phyloP scores from a whole-genome alignment of 2,113 vertebrate genomes.

The Bombycilla garrulus region DNA sequence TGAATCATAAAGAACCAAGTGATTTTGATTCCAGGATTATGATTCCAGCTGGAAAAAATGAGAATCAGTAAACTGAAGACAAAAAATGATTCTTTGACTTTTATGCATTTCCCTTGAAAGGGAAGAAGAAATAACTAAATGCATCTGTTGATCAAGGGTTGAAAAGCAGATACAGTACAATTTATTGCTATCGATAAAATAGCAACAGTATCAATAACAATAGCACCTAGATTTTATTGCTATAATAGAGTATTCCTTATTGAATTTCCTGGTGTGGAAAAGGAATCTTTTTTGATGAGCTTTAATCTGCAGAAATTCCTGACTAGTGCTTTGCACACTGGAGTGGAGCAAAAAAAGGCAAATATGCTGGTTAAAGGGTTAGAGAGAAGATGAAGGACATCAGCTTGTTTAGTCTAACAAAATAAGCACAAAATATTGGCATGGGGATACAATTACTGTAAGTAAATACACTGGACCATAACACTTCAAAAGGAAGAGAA shows the following conservation, averaged over 20 bases:
- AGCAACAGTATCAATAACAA: neutral
- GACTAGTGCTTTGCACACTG: neutral
- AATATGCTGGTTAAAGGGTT: neutral
- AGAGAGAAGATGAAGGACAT: neutral
- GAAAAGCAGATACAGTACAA: neutral
- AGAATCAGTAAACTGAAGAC: neutral
- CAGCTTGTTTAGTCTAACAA: constrained; percentile 40
- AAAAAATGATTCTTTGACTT: neutral
- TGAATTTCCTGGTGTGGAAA: neutral
- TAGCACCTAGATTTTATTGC: neutral
- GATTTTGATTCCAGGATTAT: neutral
- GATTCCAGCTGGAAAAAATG: neutral
- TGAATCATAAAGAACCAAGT: neutral
- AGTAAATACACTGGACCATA: neutral
- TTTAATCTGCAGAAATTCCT: neutral
- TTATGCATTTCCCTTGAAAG: neutral
- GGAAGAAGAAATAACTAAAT: neutral
- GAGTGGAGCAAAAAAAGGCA: neutral
- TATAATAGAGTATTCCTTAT: neutral
- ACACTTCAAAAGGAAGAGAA: constrained; percentile 4
- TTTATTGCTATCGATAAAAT: neutral
- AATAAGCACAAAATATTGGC: neutral
- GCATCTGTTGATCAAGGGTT: neutral
- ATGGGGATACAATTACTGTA: neutral
- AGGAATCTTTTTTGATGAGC: neutral